Evolutionary conservation across 2,797 vertebrate species (phyloP).

Genomic region (Capromys pilorides): DNA sequence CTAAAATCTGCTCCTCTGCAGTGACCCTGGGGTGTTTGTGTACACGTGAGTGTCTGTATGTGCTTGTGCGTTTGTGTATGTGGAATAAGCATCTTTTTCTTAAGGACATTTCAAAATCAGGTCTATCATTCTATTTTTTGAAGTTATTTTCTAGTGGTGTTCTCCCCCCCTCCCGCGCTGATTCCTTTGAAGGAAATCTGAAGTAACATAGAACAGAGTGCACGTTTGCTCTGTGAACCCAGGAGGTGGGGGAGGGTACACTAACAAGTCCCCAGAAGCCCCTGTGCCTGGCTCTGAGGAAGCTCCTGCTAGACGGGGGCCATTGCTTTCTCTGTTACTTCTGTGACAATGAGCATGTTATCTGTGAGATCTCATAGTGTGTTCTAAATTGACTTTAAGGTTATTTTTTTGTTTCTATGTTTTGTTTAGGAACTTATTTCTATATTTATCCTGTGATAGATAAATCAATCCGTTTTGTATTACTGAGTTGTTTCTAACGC

Average conservation of each 20-base stretch:
- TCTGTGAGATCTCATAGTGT: not conserved
- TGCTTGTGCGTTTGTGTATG: not conserved
- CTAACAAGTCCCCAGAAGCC: not conserved
- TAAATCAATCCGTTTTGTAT: slow-evolving; percentile 50
- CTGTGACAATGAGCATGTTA: not conserved
- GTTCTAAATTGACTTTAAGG: not conserved
- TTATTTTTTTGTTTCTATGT: slow-evolving; percentile 48
- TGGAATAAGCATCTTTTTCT: not conserved
- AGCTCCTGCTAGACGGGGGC: not conserved
- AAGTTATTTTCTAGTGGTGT: slow-evolving; percentile 43
- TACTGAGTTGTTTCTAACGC: slow-evolving; percentile 33
- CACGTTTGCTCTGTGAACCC: not conserved
- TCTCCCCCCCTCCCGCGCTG: too few relatives aligned
- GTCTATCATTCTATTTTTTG: not conserved
- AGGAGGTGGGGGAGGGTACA: not conserved
- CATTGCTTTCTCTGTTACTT: not conserved
- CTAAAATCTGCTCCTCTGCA: slow-evolving; percentile 23
- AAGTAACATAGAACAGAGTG: not conserved
- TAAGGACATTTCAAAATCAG: not conserved
- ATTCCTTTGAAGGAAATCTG: slow-evolving; percentile 22
- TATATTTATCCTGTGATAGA: slow-evolving; percentile 26
- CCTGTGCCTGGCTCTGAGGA: not conserved
- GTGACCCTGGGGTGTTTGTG: not conserved
- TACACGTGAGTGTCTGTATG: not conserved
- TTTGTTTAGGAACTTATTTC: slow-evolving; percentile 49